Conservation (phyloP, 92 coral and sea anemone species). For the Diadumene lineata region DNA sequence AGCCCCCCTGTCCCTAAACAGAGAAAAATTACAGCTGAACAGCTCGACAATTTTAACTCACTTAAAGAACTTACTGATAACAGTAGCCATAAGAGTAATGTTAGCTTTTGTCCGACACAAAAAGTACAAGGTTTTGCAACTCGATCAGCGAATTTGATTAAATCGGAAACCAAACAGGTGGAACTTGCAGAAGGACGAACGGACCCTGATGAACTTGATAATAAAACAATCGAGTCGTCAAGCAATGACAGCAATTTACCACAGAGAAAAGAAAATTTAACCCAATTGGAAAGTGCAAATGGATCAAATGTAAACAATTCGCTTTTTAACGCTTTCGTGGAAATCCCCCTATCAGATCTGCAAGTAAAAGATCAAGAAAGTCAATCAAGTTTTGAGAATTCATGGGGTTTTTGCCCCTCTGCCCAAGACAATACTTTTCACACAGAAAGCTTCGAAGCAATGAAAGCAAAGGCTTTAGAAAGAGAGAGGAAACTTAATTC, state of each 20-base stretch:
- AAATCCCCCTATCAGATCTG: conserved; percentile 5
- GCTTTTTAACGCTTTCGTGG: conserved; percentile 5
- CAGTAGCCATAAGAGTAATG: not conserved
- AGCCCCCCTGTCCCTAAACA: conserved; percentile 19
- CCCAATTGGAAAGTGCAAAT: conserved; percentile 1
- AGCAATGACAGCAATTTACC: not conserved
- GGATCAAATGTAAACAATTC: not conserved
- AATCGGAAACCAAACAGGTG: conserved; percentile 1
- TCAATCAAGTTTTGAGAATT: conserved; percentile 56
- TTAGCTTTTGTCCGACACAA: not conserved
- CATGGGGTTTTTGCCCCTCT: conserved; percentile 72
- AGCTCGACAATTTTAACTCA: not conserved
- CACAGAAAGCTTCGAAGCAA: conserved; percentile 64
- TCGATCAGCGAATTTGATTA: not conserved
- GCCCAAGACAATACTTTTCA: conserved; percentile 56
- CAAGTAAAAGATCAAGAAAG: conserved; percentile 25
- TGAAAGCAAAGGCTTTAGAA: conserved; percentile 43
- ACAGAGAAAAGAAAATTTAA: not conserved
- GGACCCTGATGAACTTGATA: not conserved
- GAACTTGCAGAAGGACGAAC: conserved; percentile 2
- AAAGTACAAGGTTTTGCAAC: too few species aligned
- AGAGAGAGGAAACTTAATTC: conserved; percentile 29
- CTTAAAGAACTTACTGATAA: not conserved
- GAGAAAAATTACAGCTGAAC: conserved; percentile 7
- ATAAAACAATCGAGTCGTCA: not conserved